Evolutionary conservation across 2,113 vertebrate genomes (phyloP).

Genomic region (Gobius niger): DNA sequence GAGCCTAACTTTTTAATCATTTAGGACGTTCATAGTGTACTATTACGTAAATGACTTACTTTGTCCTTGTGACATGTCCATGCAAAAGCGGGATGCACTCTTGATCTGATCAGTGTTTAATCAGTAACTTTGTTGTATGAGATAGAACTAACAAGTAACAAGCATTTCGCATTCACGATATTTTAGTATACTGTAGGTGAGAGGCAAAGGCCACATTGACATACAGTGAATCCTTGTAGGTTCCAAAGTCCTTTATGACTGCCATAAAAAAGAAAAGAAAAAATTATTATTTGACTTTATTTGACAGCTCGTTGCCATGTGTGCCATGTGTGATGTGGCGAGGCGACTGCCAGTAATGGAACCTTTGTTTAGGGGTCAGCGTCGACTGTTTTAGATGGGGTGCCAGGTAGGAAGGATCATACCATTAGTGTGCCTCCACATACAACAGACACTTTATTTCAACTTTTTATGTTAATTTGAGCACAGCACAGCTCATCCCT

Average conservation of each 20-base stretch:
- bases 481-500: no score
- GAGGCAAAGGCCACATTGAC: background rate
- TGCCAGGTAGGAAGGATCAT: no score
- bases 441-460: no score
- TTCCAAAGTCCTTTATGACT: background rate
- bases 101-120: background rate
- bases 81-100: background rate
- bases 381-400: no score
- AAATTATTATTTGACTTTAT: no score
- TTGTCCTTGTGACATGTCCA: background rate
- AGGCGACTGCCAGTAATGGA: no score
- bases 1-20: background rate
- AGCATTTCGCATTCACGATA: background rate
- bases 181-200: background rate
- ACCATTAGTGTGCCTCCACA: no score
- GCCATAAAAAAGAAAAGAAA: background rate
- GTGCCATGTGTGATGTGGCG: no score
- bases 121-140: background rate
- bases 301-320: no score
- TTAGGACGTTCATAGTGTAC: background rate
- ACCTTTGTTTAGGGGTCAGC: no score
- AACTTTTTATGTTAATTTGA: no score
- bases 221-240: no score
- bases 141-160: background rate
- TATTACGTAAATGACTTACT: background rate